Evolutionary conservation across 2,113 vertebrate genomes (phyloP), one percentile per base, ranked within the genome.

Genomic region (Aramus guarauna): DNA sequence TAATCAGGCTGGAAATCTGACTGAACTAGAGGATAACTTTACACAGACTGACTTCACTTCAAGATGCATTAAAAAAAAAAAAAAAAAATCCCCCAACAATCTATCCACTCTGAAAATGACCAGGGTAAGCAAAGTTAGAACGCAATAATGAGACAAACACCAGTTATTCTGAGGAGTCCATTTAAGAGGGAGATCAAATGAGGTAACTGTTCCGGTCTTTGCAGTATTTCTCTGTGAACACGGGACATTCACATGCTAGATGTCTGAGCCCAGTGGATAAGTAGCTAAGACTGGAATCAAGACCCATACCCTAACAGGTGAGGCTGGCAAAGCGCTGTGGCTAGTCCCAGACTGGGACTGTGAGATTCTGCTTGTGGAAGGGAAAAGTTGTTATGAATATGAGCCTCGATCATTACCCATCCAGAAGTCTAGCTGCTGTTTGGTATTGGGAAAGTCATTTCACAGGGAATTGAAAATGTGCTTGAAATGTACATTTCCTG

Each of bases 11-110:
- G 60, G 26, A 94, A 95, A 92, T 85, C 47, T 94, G 75, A 47
- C 88, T 86, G 78, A 93, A 79, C 9, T 63, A 88, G 60, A 91
- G n/a, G 43, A 90, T 36, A 91, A 18, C 39, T 90, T 94, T 47
- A 66, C 80, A 37, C 16, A 27, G 62, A 93, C 45, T 74, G 48
- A 56, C 55, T 75, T 72, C 34, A 62, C 66, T 67, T 78, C 34
- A 88, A 60, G n/a, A 63, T 76, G 20, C 63, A 64, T 68, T 13
- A 2, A 34, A 50, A 29, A 53, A 83, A 37, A 30, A 47, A 36
- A 34, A 55, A 43, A 56, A 15, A 53, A 55, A 48, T 8, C 7
- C 8, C 13, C 19, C 9, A 39, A 9, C 7, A 55, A 39, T 6
- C 6, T 24, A 53, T 62, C 5, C 27, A 32, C 34, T 56, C 30